Conservation (phyloP, 2,797 vertebrate genomes). For the Coregonus ussuriensis region DNA sequence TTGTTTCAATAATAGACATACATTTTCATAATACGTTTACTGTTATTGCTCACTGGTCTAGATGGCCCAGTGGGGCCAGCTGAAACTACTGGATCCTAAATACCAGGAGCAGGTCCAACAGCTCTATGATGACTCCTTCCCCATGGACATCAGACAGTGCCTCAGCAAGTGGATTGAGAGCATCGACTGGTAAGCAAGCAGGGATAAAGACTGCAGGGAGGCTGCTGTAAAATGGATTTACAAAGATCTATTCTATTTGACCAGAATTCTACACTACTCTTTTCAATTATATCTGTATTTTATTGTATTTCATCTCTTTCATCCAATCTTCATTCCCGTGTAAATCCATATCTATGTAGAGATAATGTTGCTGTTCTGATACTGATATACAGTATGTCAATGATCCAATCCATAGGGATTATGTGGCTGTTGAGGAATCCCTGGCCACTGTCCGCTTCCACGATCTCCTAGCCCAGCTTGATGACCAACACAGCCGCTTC, state of each 20-base stretch:
- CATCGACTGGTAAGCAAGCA: constrained; percentile 88
- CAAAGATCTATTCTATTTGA: background rate
- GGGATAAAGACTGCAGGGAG: background rate
- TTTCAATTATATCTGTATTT: too few relatives aligned
- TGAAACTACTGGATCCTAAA: constrained; percentile 75
- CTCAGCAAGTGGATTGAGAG: constrained; percentile 94
- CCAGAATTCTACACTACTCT: background rate
- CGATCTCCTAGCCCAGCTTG: constrained; percentile 91
- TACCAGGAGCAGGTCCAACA: constrained; percentile 97
- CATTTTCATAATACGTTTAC: too few relatives aligned
- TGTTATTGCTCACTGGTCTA: too few relatives aligned
- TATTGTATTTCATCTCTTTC: too few relatives aligned
- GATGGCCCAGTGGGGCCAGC: too few relatives aligned
- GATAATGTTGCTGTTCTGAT: too few relatives aligned
- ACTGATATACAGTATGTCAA: too few relatives aligned
- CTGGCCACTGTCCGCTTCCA: constrained; percentile 91
- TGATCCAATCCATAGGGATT: too few relatives aligned
- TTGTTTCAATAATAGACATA: too few relatives aligned
- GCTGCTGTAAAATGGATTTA: background rate
- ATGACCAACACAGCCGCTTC: constrained; percentile 95
- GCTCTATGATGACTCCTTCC: constrained; percentile 95
- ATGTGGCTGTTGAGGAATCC: constrained; percentile 84
- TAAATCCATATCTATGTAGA: too few relatives aligned
- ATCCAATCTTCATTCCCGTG: background rate
- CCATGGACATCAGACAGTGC: constrained; percentile 97